Base-by-base conservation (phyloP, 35 echinoderm and acorn worm genomes). In the Antedon bifida region DNA sequence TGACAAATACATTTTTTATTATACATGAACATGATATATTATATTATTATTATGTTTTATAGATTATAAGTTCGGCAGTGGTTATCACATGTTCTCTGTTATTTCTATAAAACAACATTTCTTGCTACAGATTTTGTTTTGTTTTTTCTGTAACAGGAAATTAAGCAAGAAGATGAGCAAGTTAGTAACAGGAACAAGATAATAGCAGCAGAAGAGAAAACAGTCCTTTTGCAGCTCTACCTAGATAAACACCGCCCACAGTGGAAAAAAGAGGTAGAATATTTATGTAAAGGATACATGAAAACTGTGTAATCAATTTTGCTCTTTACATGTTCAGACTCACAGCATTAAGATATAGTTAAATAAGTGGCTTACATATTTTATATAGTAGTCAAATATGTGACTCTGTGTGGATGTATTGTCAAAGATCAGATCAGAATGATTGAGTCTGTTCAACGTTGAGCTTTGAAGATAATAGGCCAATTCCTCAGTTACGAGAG, bases 241-340 rank as follows among this genome's bases (percentile, higher is more conserved):
- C 74, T 84, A 75, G 84, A 86, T 17, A 90, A 83, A 73, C 51
- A 89, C 32, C 84, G 95, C 46, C 95, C 95, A 1, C 21, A 76
- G 29, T 46, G 84, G 78, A 55, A 89, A n/a, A 89, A 91, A 74
- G 86, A 83, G 78, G 93, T 96, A 73, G n/a, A n/a, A n/a, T n/a
- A n/a, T n/a, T n/a, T n/a, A n/a, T n/a, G n/a, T n/a, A n/a, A n/a
- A n/a, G n/a, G n/a, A n/a, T n/a, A n/a, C n/a, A n/a, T n/a, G n/a
- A n/a, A n/a, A n/a, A n/a, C n/a, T n/a, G n/a, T n/a, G n/a, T n/a
- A n/a, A n/a, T n/a, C n/a, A n/a, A n/a, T n/a, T n/a, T n/a, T n/a
- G n/a, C n/a, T n/a, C n/a, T n/a, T n/a, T n/a, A n/a, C n/a, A n/a
- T n/a, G n/a, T n/a, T n/a, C n/a, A n/a, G n/a, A n/a, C n/a, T n/a